Evolutionary conservation across 2,888 invertebrate genomes (phyloP).

Genomic region (Hesperia comma): DNA sequence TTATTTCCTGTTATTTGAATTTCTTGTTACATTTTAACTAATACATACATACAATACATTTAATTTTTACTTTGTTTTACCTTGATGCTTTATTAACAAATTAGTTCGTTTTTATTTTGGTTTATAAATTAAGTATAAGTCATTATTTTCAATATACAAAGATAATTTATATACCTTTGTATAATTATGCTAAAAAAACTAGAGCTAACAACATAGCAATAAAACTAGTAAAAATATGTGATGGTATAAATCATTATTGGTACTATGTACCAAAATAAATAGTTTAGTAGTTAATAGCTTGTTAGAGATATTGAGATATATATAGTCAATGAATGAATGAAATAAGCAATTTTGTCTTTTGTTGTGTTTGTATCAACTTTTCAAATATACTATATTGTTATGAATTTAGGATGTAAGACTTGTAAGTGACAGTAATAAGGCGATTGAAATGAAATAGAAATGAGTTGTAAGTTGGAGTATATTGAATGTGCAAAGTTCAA

Average conservation of each 20-base stretch:
- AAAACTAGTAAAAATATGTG: slow-evolving; percentile 46
- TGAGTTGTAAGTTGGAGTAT: no score
- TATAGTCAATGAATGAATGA: slow-evolving; percentile 13
- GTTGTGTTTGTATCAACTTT: slow-evolving; percentile 18
- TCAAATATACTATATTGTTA: slow-evolving; percentile 31
- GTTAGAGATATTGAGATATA: slow-evolving; percentile 15
- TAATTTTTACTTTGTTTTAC: not conserved
- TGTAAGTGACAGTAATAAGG: not conserved
- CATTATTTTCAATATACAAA: not conserved
- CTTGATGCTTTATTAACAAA: not conserved
- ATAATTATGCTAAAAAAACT: not conserved
- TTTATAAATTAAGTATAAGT: slow-evolving; percentile 54
- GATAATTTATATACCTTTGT: not conserved
- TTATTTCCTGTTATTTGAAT: slow-evolving; percentile 10
- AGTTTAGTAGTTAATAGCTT: slow-evolving; percentile 42
- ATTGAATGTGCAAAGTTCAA: slow-evolving; percentile 10
- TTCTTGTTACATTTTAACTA: no score
- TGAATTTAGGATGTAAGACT: not conserved
- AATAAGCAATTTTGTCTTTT: slow-evolving; percentile 17
- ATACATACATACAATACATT: no score
- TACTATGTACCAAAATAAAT: slow-evolving; percentile 65
- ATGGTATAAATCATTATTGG: slow-evolving; percentile 61
- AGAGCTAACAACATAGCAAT: slow-evolving; percentile 27
- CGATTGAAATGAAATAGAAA: no score
- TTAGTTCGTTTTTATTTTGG: slow-evolving; percentile 9